These are phyloP conservation scores for Arvicanthis niloticus DNA, from an alignment of 2,113 vertebrate genomes.

Conservation along the genomic window DNA sequence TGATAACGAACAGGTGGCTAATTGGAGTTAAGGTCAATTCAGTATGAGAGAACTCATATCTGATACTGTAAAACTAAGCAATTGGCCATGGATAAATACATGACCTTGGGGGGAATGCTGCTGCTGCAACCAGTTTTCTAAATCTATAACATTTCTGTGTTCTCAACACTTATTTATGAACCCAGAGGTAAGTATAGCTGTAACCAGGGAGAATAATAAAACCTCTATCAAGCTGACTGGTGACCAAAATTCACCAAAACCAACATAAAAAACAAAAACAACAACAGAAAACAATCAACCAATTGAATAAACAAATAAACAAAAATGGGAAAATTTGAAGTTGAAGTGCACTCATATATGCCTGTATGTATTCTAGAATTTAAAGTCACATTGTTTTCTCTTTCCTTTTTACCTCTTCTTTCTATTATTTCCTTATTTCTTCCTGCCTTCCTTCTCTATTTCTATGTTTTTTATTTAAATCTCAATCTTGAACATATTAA, in stretches of 20 bases:
- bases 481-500: neutral
- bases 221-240: neutral
- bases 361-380: neutral
- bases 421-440: too few relatives aligned
- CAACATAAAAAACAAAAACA: neutral
- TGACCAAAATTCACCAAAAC: neutral
- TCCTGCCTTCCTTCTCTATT: neutral
- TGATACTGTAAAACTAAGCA: neutral
- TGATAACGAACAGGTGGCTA: neutral
- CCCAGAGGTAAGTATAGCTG: neutral
- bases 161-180: neutral
- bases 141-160: neutral
- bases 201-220: neutral
- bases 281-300: too few relatives aligned
- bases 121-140: neutral
- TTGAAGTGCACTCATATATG: neutral
- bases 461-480: neutral
- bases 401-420: neutral
- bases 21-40: neutral
- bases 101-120: neutral
- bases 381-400: neutral
- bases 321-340: neutral
- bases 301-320: too few relatives aligned
- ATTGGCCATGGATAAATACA: neutral
- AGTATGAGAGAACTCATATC: neutral